phyloP scores from a whole-genome alignment of 2,113 vertebrate species.

The Trochalopteron elliotii region DNA sequence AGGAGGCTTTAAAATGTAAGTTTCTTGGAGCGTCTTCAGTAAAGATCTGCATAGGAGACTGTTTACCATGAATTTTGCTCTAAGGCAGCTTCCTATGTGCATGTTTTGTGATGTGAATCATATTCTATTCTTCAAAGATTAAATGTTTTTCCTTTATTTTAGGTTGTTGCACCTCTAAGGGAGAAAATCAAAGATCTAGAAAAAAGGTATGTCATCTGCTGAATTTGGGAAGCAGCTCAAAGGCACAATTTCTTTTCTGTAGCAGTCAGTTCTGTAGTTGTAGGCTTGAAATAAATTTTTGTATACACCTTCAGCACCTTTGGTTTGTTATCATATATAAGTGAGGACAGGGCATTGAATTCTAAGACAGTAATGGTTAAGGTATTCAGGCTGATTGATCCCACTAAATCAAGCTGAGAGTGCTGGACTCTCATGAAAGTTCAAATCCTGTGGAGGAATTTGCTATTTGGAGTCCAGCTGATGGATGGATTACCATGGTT shows the following conservation, averaged over 20 bases:
- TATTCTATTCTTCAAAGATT: neutral
- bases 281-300: neutral
- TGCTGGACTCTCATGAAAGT: neutral
- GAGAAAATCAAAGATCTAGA: slow-evolving; percentile 86
- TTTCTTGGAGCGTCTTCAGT: neutral
- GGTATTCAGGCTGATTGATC: neutral
- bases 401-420: neutral
- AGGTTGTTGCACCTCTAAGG: slow-evolving; percentile 80
- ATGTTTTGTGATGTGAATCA: neutral
- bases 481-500: neutral
- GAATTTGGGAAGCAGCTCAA: neutral
- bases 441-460: neutral
- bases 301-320: neutral
- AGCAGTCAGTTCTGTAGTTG: neutral
- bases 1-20: neutral
- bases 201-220: slow-evolving; percentile 77
- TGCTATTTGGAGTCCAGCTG: neutral
- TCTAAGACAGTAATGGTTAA: neutral
- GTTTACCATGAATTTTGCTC: neutral
- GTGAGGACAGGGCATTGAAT: neutral
- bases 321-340: neutral
- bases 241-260: neutral
- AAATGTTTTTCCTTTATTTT: slow-evolving; percentile 44
- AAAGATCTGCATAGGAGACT: neutral
- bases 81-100: neutral